phyloP scores from a whole-genome alignment of 2,888 invertebrate genomes.

The Uropetala carovei region DNA sequence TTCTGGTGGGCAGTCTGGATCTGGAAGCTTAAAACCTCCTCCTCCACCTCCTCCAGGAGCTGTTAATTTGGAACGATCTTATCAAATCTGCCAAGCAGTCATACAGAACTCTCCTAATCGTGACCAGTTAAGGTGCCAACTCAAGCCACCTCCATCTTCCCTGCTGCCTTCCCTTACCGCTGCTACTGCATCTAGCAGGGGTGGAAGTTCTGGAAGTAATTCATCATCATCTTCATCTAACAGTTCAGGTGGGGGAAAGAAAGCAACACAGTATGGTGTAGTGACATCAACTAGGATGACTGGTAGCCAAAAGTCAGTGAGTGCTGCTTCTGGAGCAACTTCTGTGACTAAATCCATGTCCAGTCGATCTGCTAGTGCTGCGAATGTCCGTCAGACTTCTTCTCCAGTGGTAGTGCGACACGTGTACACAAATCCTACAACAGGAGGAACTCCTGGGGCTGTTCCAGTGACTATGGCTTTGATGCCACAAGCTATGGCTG shows the following conservation, averaged over 20 bases:
- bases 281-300: slow-evolving; percentile 73
- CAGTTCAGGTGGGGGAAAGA: slow-evolving; percentile 21
- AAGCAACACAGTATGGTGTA: slow-evolving; percentile 74
- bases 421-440: slow-evolving; percentile 75
- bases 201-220: slow-evolving; percentile 25
- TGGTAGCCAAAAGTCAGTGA: slow-evolving; percentile 73
- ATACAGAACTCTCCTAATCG: slow-evolving; percentile 95
- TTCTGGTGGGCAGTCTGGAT: slow-evolving; percentile 21
- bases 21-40: slow-evolving; percentile 52
- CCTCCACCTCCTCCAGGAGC: slow-evolving; percentile 90
- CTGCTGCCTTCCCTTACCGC: slow-evolving; percentile 75
- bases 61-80: slow-evolving; percentile 94
- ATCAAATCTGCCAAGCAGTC: slow-evolving; percentile 90
- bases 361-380: slow-evolving; percentile 73
- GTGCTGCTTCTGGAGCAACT: slow-evolving; percentile 73
- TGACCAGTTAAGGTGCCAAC: slow-evolving; percentile 89
- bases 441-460: slow-evolving; percentile 74
- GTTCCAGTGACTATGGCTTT: slow-evolving; percentile 79
- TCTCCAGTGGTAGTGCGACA: slow-evolving; percentile 82
- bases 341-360: slow-evolving; percentile 74
- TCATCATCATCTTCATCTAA: slow-evolving; percentile 41
- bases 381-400: slow-evolving; percentile 78
- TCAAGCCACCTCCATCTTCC: slow-evolving; percentile 90
- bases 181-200: slow-evolving; percentile 67
- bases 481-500: slow-evolving; percentile 75